phyloP scores from a whole-genome alignment of 2,888 invertebrate species.

The Torymus auratus region DNA sequence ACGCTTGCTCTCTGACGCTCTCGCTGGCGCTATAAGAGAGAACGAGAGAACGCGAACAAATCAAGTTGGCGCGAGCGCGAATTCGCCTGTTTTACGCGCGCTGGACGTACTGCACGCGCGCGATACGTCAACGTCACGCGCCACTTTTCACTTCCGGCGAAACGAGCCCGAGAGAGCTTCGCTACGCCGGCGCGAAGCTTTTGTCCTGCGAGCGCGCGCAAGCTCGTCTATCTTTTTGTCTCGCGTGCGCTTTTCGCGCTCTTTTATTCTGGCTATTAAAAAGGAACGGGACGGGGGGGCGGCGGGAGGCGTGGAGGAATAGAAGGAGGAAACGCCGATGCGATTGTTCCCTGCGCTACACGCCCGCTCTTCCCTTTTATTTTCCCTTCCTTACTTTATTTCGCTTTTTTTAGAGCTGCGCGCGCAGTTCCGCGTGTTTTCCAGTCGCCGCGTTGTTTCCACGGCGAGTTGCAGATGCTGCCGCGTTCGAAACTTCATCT shows the following conservation, averaged over 20 bases:
- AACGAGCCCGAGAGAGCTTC: conserved; percentile 1
- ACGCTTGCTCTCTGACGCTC: no score
- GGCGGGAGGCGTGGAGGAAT: not conserved
- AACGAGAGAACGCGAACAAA: conserved; percentile 14
- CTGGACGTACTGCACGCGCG: conserved; percentile 21
- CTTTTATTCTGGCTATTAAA: conserved; percentile 51
- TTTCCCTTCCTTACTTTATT: conserved; percentile 16
- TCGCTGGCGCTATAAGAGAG: no score
- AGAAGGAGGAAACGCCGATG: not conserved
- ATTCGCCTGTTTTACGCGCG: not conserved
- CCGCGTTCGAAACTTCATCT: not conserved
- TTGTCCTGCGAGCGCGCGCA: conserved; percentile 1
- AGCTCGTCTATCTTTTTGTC: conserved; percentile 33
- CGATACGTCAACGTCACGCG: conserved; percentile 51
- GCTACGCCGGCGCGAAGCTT: conserved; percentile 22
- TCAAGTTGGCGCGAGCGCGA: conserved; percentile 31
- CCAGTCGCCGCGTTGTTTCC: not conserved
- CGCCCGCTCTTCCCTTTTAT: conserved; percentile 13
- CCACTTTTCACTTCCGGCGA: conserved; percentile 53
- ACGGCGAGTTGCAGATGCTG: conserved; percentile 1
- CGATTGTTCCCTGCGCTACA: not conserved
- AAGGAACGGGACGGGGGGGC: conserved; percentile 1
- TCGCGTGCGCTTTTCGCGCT: conserved; percentile 32
- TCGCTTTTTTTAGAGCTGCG: not conserved
- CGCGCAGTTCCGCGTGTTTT: not conserved